phyloP scores from a whole-genome alignment of 35 echinoderm and acorn worm genomes.

The Strongylocentrotus purpuratus region DNA sequence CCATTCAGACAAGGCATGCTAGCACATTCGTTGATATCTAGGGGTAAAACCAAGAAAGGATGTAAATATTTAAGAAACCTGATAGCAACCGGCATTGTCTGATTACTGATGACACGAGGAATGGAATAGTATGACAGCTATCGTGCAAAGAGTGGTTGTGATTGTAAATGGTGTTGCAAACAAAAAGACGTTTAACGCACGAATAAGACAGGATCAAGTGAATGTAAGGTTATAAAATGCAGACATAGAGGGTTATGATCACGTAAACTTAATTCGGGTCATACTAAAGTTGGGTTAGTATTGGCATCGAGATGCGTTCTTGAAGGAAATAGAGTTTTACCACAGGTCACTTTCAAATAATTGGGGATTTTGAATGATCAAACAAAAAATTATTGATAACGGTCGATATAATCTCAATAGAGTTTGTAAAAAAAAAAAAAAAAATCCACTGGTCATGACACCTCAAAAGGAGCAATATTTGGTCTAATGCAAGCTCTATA shows the following conservation, averaged over 20 bases:
- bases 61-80: neutral
- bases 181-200: neutral
- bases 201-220: neutral
- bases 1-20: constrained; percentile 55
- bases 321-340: neutral
- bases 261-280: neutral
- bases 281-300: neutral
- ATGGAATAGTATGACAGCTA: neutral
- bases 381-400: no score
- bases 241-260: neutral
- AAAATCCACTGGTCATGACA: no score
- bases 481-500: no score
- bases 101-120: neutral
- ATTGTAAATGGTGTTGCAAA: neutral
- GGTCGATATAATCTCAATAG: no score
- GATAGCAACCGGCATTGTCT: neutral
- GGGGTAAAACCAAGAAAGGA: neutral
- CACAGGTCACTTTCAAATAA: no score
- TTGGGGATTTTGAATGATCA: no score
- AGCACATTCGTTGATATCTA: constrained; percentile 58
- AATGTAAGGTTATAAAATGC: no score
- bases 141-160: neutral
- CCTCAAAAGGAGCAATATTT: no score
- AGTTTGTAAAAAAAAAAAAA: no score
- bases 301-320: neutral